Conservation (phyloP, 2,888 invertebrate species). For the Lycocerus yunnanus region DNA sequence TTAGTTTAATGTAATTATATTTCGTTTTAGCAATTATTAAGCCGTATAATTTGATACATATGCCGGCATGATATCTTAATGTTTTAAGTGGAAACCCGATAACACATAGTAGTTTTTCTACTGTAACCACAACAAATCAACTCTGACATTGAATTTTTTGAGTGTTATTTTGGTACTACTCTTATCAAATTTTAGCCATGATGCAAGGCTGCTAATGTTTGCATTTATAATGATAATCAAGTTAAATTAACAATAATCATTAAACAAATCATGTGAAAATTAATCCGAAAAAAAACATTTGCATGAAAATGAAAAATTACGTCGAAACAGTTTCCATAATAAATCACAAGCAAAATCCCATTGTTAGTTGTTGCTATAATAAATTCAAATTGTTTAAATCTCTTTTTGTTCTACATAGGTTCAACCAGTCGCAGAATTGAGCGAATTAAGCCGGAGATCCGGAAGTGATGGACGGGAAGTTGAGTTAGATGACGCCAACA, state of each 20-base stretch:
- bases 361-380: not conserved
- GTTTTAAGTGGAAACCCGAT: not conserved
- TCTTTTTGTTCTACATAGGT: conserved; percentile 64
- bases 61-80: not conserved
- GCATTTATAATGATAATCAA: too few species aligned
- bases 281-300: too few species aligned
- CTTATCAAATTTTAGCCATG: not conserved
- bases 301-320: not conserved
- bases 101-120: not conserved
- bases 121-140: too few species aligned
- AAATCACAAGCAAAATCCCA: not conserved
- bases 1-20: not conserved
- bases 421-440: conserved; percentile 90
- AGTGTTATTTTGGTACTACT: too few species aligned
- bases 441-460: conserved; percentile 83
- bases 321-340: too few species aligned
- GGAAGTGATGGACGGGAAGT: conserved; percentile 70
- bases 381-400: not conserved
- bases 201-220: too few species aligned
- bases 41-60: not conserved
- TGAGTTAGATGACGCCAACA: conserved; percentile 69
- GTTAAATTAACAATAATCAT: too few species aligned
- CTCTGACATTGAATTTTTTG: not conserved
- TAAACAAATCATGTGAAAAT: too few species aligned
- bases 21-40: not conserved